Conservation (phyloP, 1,140 invertebrate genomes). For the Lasioglossum baleicum region DNA sequence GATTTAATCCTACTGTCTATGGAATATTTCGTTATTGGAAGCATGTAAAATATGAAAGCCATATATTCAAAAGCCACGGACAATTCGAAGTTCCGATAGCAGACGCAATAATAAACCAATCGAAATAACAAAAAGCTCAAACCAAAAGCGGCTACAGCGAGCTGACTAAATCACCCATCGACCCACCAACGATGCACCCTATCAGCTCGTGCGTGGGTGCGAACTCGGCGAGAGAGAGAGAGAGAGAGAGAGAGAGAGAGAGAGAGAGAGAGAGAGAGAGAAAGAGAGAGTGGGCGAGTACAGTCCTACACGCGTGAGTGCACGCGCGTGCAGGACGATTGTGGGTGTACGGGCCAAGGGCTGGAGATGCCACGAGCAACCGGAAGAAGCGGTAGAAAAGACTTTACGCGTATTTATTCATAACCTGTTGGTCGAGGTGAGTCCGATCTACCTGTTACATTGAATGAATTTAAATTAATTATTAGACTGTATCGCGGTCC, state of each 20-base stretch:
- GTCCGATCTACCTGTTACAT: background rate
- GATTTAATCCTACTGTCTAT: too few relatives aligned
- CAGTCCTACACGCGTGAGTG: background rate
- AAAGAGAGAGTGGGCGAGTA: background rate
- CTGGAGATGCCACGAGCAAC: background rate
- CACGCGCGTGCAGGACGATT: conserved; percentile 3
- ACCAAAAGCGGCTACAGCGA: background rate
- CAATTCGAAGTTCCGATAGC: too few relatives aligned
- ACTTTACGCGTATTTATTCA: conserved; percentile 16
- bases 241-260: too few relatives aligned
- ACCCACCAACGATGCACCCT: background rate
- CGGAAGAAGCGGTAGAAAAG: conserved; percentile 19
- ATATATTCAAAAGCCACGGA: too few relatives aligned
- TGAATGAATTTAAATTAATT: conserved; percentile 1
- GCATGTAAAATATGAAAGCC: too few relatives aligned
- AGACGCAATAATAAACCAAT: conserved; percentile 1
- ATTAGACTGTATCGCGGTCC: background rate
- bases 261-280: background rate
- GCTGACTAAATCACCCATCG: conserved; percentile 26
- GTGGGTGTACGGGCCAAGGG: conserved; percentile 6
- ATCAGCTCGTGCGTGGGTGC: background rate
- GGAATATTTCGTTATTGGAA: too few relatives aligned
- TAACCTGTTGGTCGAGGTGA: conserved; percentile 13
- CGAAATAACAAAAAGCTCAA: background rate
- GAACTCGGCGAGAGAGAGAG: background rate